Evolutionary conservation across 2,113 vertebrate species (phyloP).

Genomic region (Dasyprocta punctata): DNA sequence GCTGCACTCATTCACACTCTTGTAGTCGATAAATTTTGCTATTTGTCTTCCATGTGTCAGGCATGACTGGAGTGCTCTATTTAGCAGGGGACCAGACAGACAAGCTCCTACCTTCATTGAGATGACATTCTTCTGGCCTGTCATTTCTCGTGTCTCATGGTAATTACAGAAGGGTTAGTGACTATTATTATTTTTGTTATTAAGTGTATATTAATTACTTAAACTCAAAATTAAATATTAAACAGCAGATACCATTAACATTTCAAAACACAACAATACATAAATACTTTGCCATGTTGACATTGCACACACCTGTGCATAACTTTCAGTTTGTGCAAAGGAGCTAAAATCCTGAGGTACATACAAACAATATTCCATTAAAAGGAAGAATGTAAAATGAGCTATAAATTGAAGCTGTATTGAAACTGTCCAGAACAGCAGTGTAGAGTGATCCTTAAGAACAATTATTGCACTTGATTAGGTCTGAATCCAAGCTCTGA

Average conservation of each 20-base stretch:
- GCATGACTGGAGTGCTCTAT: neutral
- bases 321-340: neutral
- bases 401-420: neutral
- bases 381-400: neutral
- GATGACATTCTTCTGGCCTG: neutral
- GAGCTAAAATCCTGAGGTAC: neutral
- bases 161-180: neutral
- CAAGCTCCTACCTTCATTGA: neutral
- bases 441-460: neutral
- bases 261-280: neutral
- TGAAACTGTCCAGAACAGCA: neutral
- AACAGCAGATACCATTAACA: neutral
- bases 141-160: neutral
- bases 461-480: neutral
- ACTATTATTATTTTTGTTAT: neutral
- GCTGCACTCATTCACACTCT: neutral
- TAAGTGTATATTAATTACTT: conserved; percentile 13
- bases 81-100: neutral
- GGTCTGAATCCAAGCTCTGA: neutral
- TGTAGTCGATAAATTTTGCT: neutral
- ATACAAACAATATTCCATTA: neutral
- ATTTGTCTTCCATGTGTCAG: neutral
- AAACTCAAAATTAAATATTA: conserved; percentile 31
- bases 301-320: neutral
- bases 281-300: neutral